A percentile compares a stretch with the other conserved stretches of the same genome.
Conservation (phyloP, 2,888 invertebrate species). For the Hydrotaea cyrtoneurina region DNA sequence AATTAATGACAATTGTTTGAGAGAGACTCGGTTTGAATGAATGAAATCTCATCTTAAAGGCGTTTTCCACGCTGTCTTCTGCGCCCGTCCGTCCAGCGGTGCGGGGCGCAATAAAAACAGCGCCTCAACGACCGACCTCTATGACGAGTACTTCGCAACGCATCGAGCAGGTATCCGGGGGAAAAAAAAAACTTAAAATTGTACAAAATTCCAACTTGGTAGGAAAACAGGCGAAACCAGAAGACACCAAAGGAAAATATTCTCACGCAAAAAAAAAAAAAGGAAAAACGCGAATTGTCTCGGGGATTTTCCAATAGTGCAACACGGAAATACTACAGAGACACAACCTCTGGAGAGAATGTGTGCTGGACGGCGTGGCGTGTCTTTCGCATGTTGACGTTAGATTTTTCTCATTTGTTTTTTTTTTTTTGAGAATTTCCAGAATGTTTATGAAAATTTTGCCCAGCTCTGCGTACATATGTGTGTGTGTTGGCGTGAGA, state of each 20-base stretch:
- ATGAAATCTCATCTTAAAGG: conserved; percentile 53
- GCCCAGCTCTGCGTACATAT: not conserved
- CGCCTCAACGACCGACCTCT: conserved; percentile 46
- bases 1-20: conserved; percentile 68
- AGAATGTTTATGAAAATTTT: conserved; percentile 44
- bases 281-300: conserved; percentile 50
- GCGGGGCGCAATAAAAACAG: conserved; percentile 68
- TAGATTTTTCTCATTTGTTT: conserved; percentile 48
- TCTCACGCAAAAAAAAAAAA: conserved; percentile 72
- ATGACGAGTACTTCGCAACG: not conserved
- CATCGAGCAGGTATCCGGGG: conserved; percentile 11
- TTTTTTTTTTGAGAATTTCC: conserved; percentile 47
- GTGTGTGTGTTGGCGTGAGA: conserved; percentile 45
- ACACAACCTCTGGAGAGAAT: conserved; percentile 4
- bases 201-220: conserved; percentile 44
- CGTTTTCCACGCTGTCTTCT: conserved; percentile 62
- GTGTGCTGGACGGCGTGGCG: not conserved
- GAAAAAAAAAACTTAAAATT: conserved; percentile 14
- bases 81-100: not conserved
- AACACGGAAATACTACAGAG: conserved; percentile 43
- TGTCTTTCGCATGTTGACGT: conserved; percentile 57
- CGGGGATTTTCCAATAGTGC: conserved; percentile 69
- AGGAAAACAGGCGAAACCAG: not conserved
- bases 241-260: conserved; percentile 66
- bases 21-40: conserved; percentile 12